A percentile compares a stretch with the other conserved stretches of the same genome.
These are phyloP conservation scores for Triplophysa dalaica DNA, from an alignment of 2,113 vertebrate species.

Conservation along the genomic window DNA sequence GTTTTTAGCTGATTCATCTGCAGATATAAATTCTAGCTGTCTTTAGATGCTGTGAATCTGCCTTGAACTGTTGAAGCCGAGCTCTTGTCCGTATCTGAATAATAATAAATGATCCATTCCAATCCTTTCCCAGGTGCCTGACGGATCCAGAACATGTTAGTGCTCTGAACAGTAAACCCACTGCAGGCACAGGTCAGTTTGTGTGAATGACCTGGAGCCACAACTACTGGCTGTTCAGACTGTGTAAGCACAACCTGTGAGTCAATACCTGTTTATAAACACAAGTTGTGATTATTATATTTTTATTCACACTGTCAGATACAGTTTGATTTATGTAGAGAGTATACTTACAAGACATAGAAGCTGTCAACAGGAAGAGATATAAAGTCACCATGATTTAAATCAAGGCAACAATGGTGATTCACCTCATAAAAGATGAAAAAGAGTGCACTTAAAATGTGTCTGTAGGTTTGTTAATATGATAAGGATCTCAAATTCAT, in stretches of 20 bases:
- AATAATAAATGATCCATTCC: conserved; percentile 55
- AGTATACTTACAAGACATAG: neutral
- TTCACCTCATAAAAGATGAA: too few relatives aligned
- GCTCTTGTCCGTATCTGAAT: conserved; percentile 3
- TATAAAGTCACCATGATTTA: too few relatives aligned
- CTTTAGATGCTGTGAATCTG: conserved; percentile 44
- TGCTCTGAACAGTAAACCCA: conserved; percentile 33
- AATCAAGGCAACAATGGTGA: too few relatives aligned
- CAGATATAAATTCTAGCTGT: conserved; percentile 52
- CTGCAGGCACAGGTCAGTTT: conserved; percentile 43
- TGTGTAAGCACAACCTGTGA: conserved; percentile 35
- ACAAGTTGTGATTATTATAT: neutral
- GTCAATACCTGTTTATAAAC: conserved; percentile 14
- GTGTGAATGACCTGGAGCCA: conserved; percentile 16
- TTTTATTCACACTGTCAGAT: neutral
- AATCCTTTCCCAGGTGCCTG: conserved; percentile 47
- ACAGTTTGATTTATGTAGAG: neutral
- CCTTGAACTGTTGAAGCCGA: conserved; percentile 35
- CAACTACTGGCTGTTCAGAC: conserved; percentile 31
- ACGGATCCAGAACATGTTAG: conserved; percentile 35
- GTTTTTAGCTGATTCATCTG: conserved; percentile 47
- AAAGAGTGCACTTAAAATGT: too few relatives aligned
- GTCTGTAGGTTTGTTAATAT: too few relatives aligned
- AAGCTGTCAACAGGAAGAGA: too few relatives aligned
- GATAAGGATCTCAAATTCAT: too few relatives aligned